Evolutionary conservation across 2,797 vertebrate species (phyloP).

Genomic region (Sebastes diaconus): DNA sequence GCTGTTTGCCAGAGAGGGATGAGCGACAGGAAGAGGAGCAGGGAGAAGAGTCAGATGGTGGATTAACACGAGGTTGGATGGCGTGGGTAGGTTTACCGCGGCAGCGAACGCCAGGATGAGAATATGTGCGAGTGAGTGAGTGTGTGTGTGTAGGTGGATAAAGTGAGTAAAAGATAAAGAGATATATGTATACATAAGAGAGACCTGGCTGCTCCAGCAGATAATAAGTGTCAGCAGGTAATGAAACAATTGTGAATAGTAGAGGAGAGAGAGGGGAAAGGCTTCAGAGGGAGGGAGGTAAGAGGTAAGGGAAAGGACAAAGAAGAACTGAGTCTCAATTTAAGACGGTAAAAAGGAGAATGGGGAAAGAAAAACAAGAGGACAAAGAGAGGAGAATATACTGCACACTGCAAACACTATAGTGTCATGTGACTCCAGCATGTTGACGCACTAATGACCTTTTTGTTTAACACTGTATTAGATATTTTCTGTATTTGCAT

Average conservation of each 20-base stretch:
- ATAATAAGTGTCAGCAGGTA: slow-evolving; percentile 29
- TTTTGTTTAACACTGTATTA: background rate
- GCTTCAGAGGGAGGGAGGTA: background rate
- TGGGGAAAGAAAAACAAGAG: slow-evolving; percentile 41
- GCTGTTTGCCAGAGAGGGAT: slow-evolving; percentile 70
- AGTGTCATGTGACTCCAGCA: background rate
- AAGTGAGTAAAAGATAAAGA: slow-evolving; percentile 74
- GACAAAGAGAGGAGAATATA: slow-evolving; percentile 61
- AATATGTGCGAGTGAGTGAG: slow-evolving; percentile 16
- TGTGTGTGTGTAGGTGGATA: slow-evolving; percentile 29
- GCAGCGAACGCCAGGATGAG: slow-evolving; percentile 25
- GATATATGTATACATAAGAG: slow-evolving; percentile 32
- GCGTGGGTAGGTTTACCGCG: slow-evolving; percentile 56
- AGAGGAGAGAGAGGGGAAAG: background rate
- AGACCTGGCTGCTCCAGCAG: slow-evolving; percentile 17
- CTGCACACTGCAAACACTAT: background rate
- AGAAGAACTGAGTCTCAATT: slow-evolving; percentile 45
- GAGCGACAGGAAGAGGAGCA: slow-evolving; percentile 55
- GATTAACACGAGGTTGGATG: slow-evolving; percentile 66
- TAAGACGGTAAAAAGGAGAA: slow-evolving; percentile 63
- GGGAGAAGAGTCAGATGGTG: slow-evolving; percentile 62
- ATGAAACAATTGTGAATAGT: slow-evolving; percentile 36
- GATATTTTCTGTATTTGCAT: background rate
- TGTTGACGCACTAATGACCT: background rate
- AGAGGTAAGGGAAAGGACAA: background rate